Conservation (phyloP, 2,888 invertebrate genomes). For the Scaptomyza tumidula region DNA sequence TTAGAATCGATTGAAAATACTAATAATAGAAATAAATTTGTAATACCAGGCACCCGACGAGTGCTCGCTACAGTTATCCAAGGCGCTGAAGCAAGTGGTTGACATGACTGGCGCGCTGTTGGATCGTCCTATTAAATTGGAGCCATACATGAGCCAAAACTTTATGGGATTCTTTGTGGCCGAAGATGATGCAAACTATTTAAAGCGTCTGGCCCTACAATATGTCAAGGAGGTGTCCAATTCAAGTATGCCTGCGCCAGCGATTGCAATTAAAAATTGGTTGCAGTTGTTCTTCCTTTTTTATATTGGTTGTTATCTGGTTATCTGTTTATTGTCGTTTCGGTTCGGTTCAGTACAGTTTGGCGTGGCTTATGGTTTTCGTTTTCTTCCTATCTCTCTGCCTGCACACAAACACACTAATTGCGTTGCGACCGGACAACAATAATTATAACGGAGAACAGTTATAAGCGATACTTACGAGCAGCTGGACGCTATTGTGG, state of each 20-base stretch:
- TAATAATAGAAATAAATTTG: neutral
- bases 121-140: constrained; percentile 89
- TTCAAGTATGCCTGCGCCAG: constrained; percentile 87
- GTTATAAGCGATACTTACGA: constrained; percentile 88
- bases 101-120: constrained; percentile 89
- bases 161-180: constrained; percentile 96
- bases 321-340: constrained; percentile 44
- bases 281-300: constrained; percentile 36
- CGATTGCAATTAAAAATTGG: constrained; percentile 35
- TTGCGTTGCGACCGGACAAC: constrained; percentile 40
- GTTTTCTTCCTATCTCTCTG: constrained; percentile 62
- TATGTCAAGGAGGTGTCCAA: constrained; percentile 92
- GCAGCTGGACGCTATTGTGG: constrained; percentile 90
- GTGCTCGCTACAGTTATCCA: constrained; percentile 88
- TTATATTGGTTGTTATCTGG: constrained; percentile 43
- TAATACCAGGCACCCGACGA: constrained; percentile 89
- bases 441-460: constrained; percentile 55
- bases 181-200: constrained; percentile 91
- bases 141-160: constrained; percentile 93
- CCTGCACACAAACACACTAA: constrained; percentile 38
- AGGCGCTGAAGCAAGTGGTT: constrained; percentile 90
- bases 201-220: constrained; percentile 91
- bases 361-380: constrained; percentile 70
- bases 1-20: neutral
- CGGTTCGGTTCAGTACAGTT: constrained; percentile 48